These are phyloP conservation scores for Eulemur rufifrons DNA, from an alignment of 2,113 vertebrate genomes.

Conservation along the genomic window DNA sequence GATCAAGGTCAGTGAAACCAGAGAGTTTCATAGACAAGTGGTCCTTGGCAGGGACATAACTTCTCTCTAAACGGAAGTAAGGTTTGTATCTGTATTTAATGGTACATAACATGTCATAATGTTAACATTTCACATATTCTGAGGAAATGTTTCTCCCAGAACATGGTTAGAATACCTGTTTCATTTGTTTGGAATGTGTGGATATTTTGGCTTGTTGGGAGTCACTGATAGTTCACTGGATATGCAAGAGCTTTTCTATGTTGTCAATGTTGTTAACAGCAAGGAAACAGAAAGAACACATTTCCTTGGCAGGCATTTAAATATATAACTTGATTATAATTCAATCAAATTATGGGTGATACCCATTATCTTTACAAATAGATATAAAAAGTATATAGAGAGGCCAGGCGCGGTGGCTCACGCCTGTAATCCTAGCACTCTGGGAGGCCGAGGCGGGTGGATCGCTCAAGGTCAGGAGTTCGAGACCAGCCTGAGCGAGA, in stretches of 20 bases:
- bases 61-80: background rate
- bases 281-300: background rate
- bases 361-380: conserved; percentile 82
- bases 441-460: too few relatives aligned
- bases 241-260: background rate
- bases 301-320: conserved; percentile 70
- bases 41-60: background rate
- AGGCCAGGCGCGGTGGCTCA: too few relatives aligned
- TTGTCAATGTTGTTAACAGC: conserved; percentile 3
- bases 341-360: conserved; percentile 71
- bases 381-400: conserved; percentile 74
- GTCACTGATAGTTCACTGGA: background rate
- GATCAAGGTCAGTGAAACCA: background rate
- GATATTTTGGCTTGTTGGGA: background rate
- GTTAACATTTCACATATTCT: background rate
- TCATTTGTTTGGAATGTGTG: background rate
- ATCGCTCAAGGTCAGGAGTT: too few relatives aligned
- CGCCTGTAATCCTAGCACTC: too few relatives aligned
- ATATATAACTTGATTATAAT: conserved; percentile 75
- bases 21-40: background rate
- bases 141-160: background rate
- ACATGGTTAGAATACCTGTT: background rate
- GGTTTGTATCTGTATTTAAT: background rate
- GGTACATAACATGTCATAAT: too few relatives aligned
- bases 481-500: too few relatives aligned